These are phyloP conservation scores for Coptotermes formosanus DNA, from an alignment of 1,140 invertebrate species.

Conservation along the genomic window DNA sequence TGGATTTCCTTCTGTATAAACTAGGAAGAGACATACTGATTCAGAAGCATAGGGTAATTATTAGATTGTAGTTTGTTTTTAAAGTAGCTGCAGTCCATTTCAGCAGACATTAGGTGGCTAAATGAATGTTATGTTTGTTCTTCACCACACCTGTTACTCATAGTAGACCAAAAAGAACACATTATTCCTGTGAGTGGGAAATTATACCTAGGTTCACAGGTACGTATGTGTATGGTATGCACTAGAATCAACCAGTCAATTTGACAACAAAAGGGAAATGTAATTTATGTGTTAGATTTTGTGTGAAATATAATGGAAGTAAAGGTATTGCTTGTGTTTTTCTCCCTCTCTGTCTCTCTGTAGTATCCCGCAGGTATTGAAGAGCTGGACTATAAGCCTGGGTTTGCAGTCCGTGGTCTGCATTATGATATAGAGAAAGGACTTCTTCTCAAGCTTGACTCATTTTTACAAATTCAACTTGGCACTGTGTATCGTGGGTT, in stretches of 20 bases:
- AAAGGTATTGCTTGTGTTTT: no score
- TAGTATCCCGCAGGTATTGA: slow-evolving; percentile 89
- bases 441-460: slow-evolving; percentile 91
- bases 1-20: slow-evolving; percentile 91
- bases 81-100: neutral
- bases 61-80: slow-evolving; percentile 12
- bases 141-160: neutral
- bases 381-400: slow-evolving; percentile 79
- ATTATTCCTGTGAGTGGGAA: no score
- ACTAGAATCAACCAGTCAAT: no score
- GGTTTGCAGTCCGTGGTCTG: slow-evolving; percentile 89
- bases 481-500: slow-evolving; percentile 91
- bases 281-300: no score
- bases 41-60: slow-evolving; percentile 79
- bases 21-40: slow-evolving; percentile 85
- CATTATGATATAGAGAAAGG: slow-evolving; percentile 97
- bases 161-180: neutral
- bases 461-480: slow-evolving; percentile 94
- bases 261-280: no score
- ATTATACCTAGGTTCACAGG: no score
- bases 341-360: slow-evolving; percentile 36
- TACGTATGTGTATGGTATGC: no score
- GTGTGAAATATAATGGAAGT: no score
- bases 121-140: neutral
- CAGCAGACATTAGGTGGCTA: neutral